Conservation (phyloP, 2,113 vertebrate genomes). For the Silurus meridionalis region DNA sequence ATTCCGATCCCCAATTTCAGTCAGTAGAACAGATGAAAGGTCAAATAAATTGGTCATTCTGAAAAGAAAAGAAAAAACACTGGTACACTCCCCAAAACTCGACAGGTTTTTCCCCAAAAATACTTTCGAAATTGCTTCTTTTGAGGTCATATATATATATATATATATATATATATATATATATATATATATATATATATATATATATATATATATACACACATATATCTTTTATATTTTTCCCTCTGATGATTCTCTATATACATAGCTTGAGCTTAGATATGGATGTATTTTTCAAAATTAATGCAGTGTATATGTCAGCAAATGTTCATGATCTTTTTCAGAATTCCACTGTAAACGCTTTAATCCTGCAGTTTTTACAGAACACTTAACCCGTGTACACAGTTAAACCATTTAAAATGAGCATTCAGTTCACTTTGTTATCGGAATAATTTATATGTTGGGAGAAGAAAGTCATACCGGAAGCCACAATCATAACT, state of each 20-base stretch:
- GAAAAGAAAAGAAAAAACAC: no score
- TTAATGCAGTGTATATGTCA: slow-evolving; percentile 35
- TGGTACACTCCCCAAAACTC: background rate
- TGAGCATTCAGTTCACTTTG: background rate
- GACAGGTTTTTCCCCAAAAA: background rate
- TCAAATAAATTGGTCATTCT: no score
- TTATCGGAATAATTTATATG: background rate
- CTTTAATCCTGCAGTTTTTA: slow-evolving; percentile 3
- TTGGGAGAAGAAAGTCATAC: slow-evolving; percentile 3
- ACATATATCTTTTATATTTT: background rate
- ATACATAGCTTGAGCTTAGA: slow-evolving; percentile 31
- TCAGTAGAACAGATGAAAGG: background rate
- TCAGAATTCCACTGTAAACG: slow-evolving; percentile 17
- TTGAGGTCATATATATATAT: slow-evolving; percentile 12
- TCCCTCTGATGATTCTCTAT: slow-evolving; percentile 29
- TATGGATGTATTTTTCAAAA: slow-evolving; percentile 42
- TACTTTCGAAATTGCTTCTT: background rate
- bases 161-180: background rate
- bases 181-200: slow-evolving; percentile 5
- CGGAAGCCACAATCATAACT: background rate
- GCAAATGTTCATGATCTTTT: slow-evolving; percentile 31
- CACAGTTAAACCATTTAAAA: background rate
- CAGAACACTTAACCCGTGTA: slow-evolving; percentile 19
- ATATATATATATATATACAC: background rate
- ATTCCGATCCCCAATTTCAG: background rate